phyloP scores from a whole-genome alignment of 2,797 vertebrate genomes.

The Smutsia gigantea region DNA sequence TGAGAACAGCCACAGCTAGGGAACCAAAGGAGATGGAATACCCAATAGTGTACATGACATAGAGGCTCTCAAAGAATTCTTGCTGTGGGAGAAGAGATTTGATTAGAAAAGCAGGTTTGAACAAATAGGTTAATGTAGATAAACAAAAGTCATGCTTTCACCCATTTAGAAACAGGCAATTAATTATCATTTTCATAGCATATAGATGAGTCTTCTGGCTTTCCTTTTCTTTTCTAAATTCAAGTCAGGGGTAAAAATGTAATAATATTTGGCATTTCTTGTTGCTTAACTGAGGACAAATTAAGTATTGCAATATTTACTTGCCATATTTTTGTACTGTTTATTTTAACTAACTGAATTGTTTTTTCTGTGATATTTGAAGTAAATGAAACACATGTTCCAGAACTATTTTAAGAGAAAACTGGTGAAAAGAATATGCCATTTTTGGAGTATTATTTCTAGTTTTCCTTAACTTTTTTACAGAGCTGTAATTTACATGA shows the following conservation, averaged over 20 bases:
- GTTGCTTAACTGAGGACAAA: conserved; percentile 83
- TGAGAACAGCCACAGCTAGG: conserved; percentile 91
- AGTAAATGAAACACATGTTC: conserved; percentile 79
- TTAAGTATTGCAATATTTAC: conserved; percentile 80
- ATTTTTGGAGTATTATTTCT: conserved; percentile 22
- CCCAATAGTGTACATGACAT: conserved; percentile 93
- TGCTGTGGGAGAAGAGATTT: conserved; percentile 83
- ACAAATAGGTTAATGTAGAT: conserved; percentile 80
- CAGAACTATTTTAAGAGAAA: not conserved
- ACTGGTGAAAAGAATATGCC: not conserved
- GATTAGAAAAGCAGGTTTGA: conserved; percentile 81
- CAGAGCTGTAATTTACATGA: not conserved
- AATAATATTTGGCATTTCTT: conserved; percentile 81
- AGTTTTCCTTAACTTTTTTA: not conserved
- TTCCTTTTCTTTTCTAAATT: conserved; percentile 82
- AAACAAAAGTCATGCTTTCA: conserved; percentile 83
- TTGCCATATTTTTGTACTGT: conserved; percentile 83
- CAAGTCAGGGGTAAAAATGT: conserved; percentile 80
- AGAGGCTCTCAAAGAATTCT: conserved; percentile 93
- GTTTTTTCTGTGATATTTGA: conserved; percentile 84
- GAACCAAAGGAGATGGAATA: conserved; percentile 94
- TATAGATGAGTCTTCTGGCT: conserved; percentile 81
- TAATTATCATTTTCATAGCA: conserved; percentile 81
- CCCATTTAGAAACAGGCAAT: conserved; percentile 81
- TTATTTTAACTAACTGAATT: conserved; percentile 76